phyloP scores from a whole-genome alignment of 1,140 invertebrate species.

The Panulirus ornatus region DNA sequence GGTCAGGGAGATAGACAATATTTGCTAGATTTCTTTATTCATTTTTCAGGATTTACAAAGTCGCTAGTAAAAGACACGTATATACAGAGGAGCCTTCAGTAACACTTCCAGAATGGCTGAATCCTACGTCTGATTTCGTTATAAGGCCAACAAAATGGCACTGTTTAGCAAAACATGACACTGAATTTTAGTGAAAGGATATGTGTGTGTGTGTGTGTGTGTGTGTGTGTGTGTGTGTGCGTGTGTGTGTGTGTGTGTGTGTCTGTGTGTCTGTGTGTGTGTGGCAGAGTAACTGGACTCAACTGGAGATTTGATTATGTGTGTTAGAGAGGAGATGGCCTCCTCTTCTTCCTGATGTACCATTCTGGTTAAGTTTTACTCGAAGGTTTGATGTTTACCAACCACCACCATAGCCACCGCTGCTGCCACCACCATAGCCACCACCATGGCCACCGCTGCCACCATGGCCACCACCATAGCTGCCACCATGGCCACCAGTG shows the following conservation, averaged over 20 bases:
- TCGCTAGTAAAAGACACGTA: no score
- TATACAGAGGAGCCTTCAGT: no score
- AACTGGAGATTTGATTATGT: neutral
- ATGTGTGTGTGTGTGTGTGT: conserved; percentile 7
- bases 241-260: conserved; percentile 7
- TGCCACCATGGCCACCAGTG: neutral
- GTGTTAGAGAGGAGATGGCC: neutral
- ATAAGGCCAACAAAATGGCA: no score
- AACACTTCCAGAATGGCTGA: no score
- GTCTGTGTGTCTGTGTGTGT: neutral
- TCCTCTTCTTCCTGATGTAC: neutral
- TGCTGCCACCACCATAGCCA: neutral
- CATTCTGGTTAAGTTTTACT: neutral
- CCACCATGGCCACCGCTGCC: neutral
- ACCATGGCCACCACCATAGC: neutral
- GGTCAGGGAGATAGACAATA: no score
- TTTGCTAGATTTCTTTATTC: no score
- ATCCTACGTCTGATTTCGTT: no score
- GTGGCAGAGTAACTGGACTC: neutral
- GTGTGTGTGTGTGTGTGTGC: conserved; percentile 3
- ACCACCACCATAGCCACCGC: neutral
- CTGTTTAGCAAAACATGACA: no score
- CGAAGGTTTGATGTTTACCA: neutral
- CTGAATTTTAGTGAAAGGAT: no score
- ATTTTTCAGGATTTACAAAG: no score